phyloP scores from a whole-genome alignment of 1,140 invertebrate species.

The Procambarus clarkii region DNA sequence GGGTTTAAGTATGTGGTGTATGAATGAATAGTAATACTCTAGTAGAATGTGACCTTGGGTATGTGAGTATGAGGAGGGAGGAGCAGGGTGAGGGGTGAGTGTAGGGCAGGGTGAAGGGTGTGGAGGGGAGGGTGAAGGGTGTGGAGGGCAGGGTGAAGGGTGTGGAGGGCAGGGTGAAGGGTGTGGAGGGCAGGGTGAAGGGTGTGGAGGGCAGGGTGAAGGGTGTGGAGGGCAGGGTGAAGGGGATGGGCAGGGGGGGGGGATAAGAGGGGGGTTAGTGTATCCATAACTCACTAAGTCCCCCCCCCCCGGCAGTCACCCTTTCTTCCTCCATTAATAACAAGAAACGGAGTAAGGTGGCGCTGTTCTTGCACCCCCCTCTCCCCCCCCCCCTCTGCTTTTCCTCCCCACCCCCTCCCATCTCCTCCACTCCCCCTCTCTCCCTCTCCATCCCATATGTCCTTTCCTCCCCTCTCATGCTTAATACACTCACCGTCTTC shows the following conservation, averaged over 20 bases:
- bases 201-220: neutral
- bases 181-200: neutral
- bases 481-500: neutral
- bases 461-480: neutral
- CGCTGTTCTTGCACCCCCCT: constrained; percentile 29
- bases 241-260: neutral
- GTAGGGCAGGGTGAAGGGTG: too few relatives aligned
- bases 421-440: neutral
- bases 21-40: too few relatives aligned
- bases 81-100: neutral
- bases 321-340: constrained; percentile 54
- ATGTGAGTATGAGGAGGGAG: neutral
- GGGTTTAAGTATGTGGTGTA: too few relatives aligned
- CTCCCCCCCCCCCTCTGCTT: neutral
- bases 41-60: too few relatives aligned
- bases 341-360: constrained; percentile 42
- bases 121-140: neutral
- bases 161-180: neutral
- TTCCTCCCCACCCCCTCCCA: neutral
- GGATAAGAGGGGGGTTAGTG: neutral
- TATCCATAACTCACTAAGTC: constrained; percentile 22
- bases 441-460: neutral
- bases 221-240: too few relatives aligned
- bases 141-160: neutral
- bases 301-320: neutral